Percentiles rank a stretch among this genome's conserved stretches.
These are phyloP conservation scores for Agapornis roseicollis DNA, from an alignment of 2,113 vertebrate species.

Conservation along the genomic window DNA sequence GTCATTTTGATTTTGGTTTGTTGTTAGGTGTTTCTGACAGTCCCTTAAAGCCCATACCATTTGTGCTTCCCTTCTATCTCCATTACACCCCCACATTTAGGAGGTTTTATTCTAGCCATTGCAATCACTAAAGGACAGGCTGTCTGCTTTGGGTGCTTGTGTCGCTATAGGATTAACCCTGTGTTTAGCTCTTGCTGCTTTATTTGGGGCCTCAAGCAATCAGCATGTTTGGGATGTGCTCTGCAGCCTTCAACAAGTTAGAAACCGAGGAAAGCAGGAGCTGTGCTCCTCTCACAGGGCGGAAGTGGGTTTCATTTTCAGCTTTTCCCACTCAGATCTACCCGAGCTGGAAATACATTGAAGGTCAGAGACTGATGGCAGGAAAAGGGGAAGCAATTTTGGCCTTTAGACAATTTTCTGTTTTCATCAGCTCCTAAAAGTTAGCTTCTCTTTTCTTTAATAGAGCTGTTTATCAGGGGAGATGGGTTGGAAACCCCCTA, in stretches of 20 bases:
- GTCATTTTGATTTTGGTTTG: background rate
- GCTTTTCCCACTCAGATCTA: background rate
- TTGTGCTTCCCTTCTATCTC: background rate
- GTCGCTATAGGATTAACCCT: background rate
- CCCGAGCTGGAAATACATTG: background rate
- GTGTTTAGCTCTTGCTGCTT: background rate
- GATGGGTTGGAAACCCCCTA: background rate
- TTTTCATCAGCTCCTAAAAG: background rate
- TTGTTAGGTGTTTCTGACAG: background rate
- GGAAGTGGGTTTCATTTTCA: background rate
- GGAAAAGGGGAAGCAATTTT: background rate
- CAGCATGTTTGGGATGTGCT: background rate
- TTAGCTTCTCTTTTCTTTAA: background rate
- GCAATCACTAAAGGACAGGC: background rate
- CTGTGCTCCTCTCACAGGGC: background rate
- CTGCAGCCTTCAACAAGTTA: background rate
- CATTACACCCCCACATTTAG: background rate
- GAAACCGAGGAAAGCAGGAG: background rate
- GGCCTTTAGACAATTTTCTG: background rate
- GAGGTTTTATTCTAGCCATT: background rate
- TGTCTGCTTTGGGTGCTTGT: background rate
- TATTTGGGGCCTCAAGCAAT: background rate
- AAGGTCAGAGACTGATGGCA: background rate
- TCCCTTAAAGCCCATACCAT: fast-evolving
- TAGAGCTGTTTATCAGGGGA: background rate